phyloP scores from a whole-genome alignment of 1,140 invertebrate species.

The Tetragnatha versicolor region DNA sequence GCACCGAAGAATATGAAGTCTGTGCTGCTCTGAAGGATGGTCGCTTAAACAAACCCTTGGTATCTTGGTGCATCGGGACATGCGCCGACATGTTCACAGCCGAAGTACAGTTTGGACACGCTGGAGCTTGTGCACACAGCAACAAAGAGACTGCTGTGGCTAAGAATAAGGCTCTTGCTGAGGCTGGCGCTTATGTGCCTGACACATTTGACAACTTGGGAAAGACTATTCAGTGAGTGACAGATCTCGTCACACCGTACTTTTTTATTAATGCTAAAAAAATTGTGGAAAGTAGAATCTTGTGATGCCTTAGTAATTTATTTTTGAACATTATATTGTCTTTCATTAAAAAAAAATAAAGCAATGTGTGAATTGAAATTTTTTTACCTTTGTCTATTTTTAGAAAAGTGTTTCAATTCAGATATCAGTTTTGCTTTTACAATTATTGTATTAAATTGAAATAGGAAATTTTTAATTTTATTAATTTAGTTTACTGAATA shows the following conservation, averaged over 20 bases:
- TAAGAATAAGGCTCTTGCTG: constrained; percentile 87
- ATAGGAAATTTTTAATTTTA: too few relatives aligned
- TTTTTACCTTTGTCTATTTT: too few relatives aligned
- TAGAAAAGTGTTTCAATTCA: too few relatives aligned
- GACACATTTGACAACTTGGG: constrained; percentile 92
- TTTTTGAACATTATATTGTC: too few relatives aligned
- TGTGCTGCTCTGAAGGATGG: constrained; percentile 84
- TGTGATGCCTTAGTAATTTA: too few relatives aligned
- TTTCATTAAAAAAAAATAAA: too few relatives aligned
- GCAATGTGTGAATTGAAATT: too few relatives aligned
- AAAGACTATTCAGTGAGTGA: constrained; percentile 71
- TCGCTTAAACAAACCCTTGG: constrained; percentile 89
- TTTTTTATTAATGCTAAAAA: too few relatives aligned
- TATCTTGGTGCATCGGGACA: constrained; percentile 79
- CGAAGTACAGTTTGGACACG: constrained; percentile 98
- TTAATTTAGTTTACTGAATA: too few relatives aligned
- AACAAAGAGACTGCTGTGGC: constrained; percentile 91
- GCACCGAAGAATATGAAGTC: constrained; percentile 99
- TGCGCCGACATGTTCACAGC: constrained; percentile 60
- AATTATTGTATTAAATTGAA: too few relatives aligned
- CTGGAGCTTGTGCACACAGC: constrained; percentile 96
- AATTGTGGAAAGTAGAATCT: too few relatives aligned
- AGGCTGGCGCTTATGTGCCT: constrained; percentile 88
- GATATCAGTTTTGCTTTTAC: too few relatives aligned
- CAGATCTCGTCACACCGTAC: not conserved